These are phyloP conservation scores for Cryptocephalus primarius DNA, from an alignment of 2,888 invertebrate genomes.

Conservation along the genomic window DNA sequence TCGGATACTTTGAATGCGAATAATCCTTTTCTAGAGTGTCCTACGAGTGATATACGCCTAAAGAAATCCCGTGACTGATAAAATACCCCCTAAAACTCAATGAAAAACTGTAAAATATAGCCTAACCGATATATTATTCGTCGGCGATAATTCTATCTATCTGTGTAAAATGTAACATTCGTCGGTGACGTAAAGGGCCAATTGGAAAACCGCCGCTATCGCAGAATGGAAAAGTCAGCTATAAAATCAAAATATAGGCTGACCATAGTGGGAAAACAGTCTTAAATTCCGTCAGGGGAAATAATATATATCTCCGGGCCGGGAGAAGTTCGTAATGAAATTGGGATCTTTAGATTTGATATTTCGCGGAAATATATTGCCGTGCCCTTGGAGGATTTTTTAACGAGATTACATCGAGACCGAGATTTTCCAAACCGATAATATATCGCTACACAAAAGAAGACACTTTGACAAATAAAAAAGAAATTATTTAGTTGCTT, in stretches of 20 bases:
- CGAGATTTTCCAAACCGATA: too few relatives aligned
- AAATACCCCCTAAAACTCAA: constrained; percentile 1
- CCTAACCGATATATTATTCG: constrained; percentile 12
- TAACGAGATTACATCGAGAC: too few relatives aligned
- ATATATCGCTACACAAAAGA: too few relatives aligned
- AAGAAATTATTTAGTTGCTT: too few relatives aligned
- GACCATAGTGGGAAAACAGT: constrained; percentile 22
- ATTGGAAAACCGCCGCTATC: constrained; percentile 6
- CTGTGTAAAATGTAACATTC: constrained; percentile 16
- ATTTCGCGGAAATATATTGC: background rate
- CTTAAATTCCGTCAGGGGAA: background rate
- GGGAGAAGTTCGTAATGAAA: background rate
- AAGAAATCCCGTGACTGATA: background rate
- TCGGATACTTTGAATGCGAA: too few relatives aligned
- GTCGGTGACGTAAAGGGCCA: constrained; percentile 13
- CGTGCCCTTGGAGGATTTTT: background rate
- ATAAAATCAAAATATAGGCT: constrained; percentile 34
- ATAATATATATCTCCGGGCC: background rate
- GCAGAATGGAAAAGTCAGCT: constrained; percentile 21
- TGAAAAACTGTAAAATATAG: constrained; percentile 5
- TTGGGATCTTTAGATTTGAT: background rate
- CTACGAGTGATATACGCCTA: background rate
- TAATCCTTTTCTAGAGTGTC: too few relatives aligned
- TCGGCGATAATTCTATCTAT: constrained; percentile 15
- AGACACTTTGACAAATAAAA: too few relatives aligned